Evolutionary conservation across 1,140 invertebrate species (phyloP), one percentile per base, ranked within the genome.

Genomic region (Prorops nasuta): DNA sequence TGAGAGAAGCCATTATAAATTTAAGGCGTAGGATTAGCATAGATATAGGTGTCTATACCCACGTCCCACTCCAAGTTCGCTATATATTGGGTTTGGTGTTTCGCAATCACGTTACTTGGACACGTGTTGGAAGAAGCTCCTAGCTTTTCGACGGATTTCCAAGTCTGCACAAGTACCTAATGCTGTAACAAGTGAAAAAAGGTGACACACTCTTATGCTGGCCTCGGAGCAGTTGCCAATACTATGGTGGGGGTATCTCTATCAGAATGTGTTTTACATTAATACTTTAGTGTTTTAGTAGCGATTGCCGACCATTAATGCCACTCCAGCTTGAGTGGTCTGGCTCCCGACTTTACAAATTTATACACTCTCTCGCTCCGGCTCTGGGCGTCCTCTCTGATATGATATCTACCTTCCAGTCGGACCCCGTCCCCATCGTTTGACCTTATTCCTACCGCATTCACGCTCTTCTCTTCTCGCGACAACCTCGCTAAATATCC

Each of bases 181-280:
- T n/a, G n/a, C n/a, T n/a, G n/a, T n/a, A n/a, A n/a, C n/a, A n/a
- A n/a, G n/a, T n/a, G n/a, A n/a, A n/a, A n/a, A n/a, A n/a, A n/a
- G n/a, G n/a, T n/a, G n/a, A n/a, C n/a, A n/a, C n/a, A n/a, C n/a
- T n/a, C n/a, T n/a, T n/a, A n/a, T n/a, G n/a, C n/a, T n/a, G n/a
- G n/a, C n/a, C n/a, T n/a, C n/a, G n/a, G n/a, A n/a, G n/a, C n/a
- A n/a, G n/a, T n/a, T n/a, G n/a, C n/a, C n/a, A n/a, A n/a, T n/a
- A n/a, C 12, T 40, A 17, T 7, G 54, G 51, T 59, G 56, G 59
- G 63, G 64, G 67, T 75, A 75, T 75, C 72, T 75, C 66, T 75
- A 75, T 75, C 70, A 69, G 70, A 72, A 72, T 75, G 69, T 75
- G 71, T 73, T 73, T 72, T 72, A 75, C 71, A 75, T 75, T 75